Percentiles rank a stretch among this genome's conserved stretches.
phyloP scores from a whole-genome alignment of 2,113 vertebrate genomes.

The Electrona antarctica region DNA sequence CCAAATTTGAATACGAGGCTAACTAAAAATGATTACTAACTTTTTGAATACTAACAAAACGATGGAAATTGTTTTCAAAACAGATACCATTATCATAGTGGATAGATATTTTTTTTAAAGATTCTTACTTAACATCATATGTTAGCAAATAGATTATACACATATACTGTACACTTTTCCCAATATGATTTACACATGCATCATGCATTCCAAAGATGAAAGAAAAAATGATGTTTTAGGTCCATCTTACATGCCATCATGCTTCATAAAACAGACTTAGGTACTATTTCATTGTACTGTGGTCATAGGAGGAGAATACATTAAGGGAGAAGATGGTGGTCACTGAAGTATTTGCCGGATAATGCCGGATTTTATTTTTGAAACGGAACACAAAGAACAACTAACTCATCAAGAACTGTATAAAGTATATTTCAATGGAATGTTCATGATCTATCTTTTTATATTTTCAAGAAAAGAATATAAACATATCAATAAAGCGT shows the following conservation, averaged over 20 bases:
- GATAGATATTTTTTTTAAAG: slow-evolving; percentile 35
- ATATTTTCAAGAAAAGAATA: slow-evolving; percentile 77
- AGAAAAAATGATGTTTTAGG: slow-evolving; percentile 17
- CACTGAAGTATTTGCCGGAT: slow-evolving; percentile 65
- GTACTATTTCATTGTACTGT: slow-evolving; percentile 67
- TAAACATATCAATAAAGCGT: slow-evolving; percentile 80
- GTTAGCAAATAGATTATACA: slow-evolving; percentile 40
- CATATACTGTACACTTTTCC: background rate
- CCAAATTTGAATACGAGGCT: slow-evolving; percentile 33
- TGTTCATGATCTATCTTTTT: slow-evolving; percentile 82
- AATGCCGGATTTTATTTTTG: slow-evolving; percentile 78
- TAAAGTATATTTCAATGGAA: slow-evolving; percentile 81
- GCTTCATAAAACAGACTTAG: slow-evolving; percentile 70
- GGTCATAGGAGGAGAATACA: slow-evolving; percentile 64
- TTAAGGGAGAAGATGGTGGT: slow-evolving; percentile 56
- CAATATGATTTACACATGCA: background rate
- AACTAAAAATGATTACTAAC: no score
- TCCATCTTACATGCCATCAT: slow-evolving; percentile 59
- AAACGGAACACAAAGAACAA: slow-evolving; percentile 78
- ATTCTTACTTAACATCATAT: slow-evolving; percentile 50
- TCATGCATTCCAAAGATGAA: slow-evolving; percentile 69
- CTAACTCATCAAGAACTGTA: slow-evolving; percentile 77
- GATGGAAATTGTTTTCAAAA: slow-evolving; percentile 50
- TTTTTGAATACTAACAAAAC: no score
- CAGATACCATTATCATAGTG: slow-evolving; percentile 42